A percentile compares a stretch with the other conserved stretches of the same genome.
These are phyloP conservation scores for Parasteatoda tepidariorum DNA, from an alignment of 1,140 invertebrate species.

Conservation along the genomic window DNA sequence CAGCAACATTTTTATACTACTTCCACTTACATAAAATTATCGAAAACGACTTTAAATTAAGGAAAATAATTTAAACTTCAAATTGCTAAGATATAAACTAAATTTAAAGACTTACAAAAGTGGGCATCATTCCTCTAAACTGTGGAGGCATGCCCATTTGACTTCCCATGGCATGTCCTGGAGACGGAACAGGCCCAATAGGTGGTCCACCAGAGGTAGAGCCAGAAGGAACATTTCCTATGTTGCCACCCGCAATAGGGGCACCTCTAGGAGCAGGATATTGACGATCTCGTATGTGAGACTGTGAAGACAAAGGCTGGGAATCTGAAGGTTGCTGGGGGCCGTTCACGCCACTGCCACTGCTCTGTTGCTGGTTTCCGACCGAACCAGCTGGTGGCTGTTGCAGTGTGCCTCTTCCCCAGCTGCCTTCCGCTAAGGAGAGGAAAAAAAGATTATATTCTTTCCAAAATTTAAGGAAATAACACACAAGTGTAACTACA, in stretches of 20 bases:
- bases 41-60: no score
- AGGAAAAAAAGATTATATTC: background rate
- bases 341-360: conserved; percentile 65
- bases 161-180: conserved; percentile 54
- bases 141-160: conserved; percentile 69
- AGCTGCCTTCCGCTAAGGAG: conserved; percentile 79
- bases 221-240: conserved; percentile 10
- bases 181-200: conserved; percentile 27
- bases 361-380: conserved; percentile 63
- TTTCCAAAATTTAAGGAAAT: background rate
- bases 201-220: conserved; percentile 20
- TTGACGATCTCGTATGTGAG: conserved; percentile 31
- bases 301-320: conserved; percentile 11
- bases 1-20: no score
- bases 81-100: background rate
- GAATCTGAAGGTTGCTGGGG: conserved; percentile 32
- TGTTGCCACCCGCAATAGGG: conserved; percentile 1
- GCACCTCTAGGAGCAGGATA: conserved; percentile 29
- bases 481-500: background rate
- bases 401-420: conserved; percentile 76
- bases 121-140: conserved; percentile 80
- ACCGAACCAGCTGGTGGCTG: conserved; percentile 40
- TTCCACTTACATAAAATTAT: no score
- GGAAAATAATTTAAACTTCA: no score
- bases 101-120: conserved; percentile 73